phyloP scores from a whole-genome alignment of 2,113 vertebrate species.

The Aepyceros melampus region DNA sequence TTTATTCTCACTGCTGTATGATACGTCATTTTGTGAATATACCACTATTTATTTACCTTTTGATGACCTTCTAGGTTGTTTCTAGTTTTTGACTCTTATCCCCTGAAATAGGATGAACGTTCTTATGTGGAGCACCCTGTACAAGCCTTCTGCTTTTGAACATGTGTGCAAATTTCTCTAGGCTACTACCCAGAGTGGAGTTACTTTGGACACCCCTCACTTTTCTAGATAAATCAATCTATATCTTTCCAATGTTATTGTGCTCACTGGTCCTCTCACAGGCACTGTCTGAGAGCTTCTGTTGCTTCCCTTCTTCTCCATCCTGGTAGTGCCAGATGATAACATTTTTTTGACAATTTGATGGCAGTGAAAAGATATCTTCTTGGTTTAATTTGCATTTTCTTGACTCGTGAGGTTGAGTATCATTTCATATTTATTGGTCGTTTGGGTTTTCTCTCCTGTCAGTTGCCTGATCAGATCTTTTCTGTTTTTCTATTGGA shows the following conservation, averaged over 20 bases:
- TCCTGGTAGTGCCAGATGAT: not conserved
- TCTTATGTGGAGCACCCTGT: not conserved
- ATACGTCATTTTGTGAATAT: not conserved
- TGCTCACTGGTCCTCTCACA: not conserved
- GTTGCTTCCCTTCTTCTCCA: not conserved
- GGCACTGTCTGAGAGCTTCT: not conserved
- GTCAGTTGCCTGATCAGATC: not conserved
- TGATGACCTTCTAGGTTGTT: not conserved
- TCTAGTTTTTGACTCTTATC: not conserved
- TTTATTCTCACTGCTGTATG: not conserved
- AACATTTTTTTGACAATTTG: not conserved
- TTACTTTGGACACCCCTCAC: not conserved
- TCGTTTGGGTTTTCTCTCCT: not conserved
- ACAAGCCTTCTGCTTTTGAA: not conserved
- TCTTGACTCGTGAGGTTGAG: not conserved
- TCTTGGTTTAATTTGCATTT: constrained; percentile 12
- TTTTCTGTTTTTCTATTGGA: constrained; percentile 13
- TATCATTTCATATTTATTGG: not conserved
- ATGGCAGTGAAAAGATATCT: not conserved
- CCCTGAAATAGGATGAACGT: not conserved
- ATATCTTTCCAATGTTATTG: accelerated
- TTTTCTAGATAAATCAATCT: not conserved
- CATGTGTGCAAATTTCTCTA: not conserved
- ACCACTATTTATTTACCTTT: not conserved
- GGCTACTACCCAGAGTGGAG: not conserved